Conservation (phyloP, 2,113 vertebrate genomes). For the Rissa tridactyla region DNA sequence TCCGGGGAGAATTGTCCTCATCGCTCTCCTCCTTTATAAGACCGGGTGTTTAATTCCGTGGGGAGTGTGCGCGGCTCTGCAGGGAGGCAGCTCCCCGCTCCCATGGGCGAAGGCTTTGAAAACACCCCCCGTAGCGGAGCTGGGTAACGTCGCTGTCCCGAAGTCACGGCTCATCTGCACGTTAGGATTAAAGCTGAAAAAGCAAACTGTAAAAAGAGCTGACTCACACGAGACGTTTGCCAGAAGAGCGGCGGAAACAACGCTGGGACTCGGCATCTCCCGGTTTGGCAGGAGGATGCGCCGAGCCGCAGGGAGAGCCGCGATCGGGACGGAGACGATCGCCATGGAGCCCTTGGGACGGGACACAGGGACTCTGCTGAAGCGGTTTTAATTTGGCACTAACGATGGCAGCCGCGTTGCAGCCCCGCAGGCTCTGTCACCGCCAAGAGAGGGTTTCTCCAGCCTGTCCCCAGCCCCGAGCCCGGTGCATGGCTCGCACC, state of each 20-base stretch:
- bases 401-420: not conserved
- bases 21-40: fast-evolving
- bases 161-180: fast-evolving
- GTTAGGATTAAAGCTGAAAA: not conserved
- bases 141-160: not conserved
- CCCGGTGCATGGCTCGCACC: not conserved
- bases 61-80: fast-evolving
- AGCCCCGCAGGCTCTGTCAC: not conserved
- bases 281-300: not conserved
- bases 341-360: not conserved
- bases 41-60: fast-evolving
- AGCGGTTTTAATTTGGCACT: not conserved
- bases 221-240: not conserved
- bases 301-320: not conserved
- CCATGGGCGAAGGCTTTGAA: fast-evolving
- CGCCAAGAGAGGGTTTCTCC: not conserved
- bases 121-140: not conserved
- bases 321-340: not conserved
- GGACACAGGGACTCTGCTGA: not conserved
- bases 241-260: not conserved
- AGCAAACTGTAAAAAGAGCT: not conserved
- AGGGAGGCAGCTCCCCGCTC: not conserved
- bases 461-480: not conserved
- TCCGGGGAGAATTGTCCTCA: not conserved
- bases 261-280: not conserved